phyloP scores from a whole-genome alignment of 1,140 invertebrate genomes.

The Meloidogyne hapla region DNA sequence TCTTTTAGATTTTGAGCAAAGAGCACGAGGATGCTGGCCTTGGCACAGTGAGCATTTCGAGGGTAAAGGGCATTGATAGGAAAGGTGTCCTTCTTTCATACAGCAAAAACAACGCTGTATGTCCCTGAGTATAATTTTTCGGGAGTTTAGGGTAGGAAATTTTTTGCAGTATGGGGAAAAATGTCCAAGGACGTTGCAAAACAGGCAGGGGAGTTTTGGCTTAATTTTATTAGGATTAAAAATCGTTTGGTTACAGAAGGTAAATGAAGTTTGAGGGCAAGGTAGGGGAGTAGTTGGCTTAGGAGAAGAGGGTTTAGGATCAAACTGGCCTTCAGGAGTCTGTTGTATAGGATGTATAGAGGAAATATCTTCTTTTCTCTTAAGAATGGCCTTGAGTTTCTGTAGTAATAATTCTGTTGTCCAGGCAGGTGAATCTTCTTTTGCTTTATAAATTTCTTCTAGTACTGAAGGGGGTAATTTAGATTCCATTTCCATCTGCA shows the following conservation, averaged over 20 bases:
- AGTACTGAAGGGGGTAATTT: not conserved
- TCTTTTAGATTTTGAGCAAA: not conserved
- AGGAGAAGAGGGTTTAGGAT: not conserved
- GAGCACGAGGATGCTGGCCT: not conserved
- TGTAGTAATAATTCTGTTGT: not conserved
- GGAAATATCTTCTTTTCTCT: constrained; percentile 1
- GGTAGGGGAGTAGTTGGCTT: not conserved
- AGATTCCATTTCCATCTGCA: constrained; percentile 1
- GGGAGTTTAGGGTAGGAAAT: not conserved
- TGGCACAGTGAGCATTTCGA: not conserved
- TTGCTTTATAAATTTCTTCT: not conserved
- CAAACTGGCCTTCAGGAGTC: not conserved
- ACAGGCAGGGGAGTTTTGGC: not conserved
- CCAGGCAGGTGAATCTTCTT: not conserved
- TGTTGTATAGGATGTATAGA: too few relatives aligned
- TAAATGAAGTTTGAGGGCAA: not conserved
- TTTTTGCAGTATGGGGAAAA: not conserved
- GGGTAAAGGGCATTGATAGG: not conserved
- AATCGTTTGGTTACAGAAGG: not conserved
- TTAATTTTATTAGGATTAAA: not conserved
- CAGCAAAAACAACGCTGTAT: not conserved
- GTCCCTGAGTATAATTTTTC: not conserved
- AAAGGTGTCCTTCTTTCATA: not conserved
- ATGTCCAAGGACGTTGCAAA: not conserved
- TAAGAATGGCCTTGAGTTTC: not conserved